A percentile compares a stretch with the other conserved stretches of the same genome.
Evolutionary conservation across 2,113 vertebrate species (phyloP).

Genomic region (Otis tarda): DNA sequence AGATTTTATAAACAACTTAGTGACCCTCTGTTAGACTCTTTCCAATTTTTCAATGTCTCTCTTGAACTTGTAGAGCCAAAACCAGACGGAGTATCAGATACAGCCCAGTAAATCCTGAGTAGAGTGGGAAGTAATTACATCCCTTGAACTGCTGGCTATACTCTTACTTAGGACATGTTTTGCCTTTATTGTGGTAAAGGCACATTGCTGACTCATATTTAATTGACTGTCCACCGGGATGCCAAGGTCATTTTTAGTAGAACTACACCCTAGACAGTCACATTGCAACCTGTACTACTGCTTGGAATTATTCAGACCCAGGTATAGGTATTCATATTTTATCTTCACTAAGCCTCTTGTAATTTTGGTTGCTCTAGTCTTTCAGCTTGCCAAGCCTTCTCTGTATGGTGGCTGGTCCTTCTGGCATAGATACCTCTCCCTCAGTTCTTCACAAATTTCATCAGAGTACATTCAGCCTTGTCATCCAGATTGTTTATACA

Average conservation of each 20-base stretch:
- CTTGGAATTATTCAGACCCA: background rate
- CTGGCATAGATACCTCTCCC: background rate
- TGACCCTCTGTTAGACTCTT: background rate
- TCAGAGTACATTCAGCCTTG: background rate
- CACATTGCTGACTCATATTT: background rate
- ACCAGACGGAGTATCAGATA: background rate
- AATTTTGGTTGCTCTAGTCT: background rate
- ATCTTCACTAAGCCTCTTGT: background rate
- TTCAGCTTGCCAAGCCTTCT: background rate
- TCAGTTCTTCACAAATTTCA: background rate
- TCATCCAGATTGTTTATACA: background rate
- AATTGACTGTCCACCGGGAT: background rate
- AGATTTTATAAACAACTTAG: background rate
- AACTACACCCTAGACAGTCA: background rate
- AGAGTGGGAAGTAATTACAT: background rate
- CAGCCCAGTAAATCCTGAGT: background rate
- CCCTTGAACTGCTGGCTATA: background rate
- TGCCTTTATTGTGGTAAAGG: background rate
- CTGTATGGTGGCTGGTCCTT: background rate
- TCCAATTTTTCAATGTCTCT: background rate
- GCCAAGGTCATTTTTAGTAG: background rate
- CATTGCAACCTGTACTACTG: background rate
- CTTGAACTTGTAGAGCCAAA: background rate
- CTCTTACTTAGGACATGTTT: background rate
- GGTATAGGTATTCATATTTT: background rate